Percentiles rank a stretch among this genome's conserved stretches.
Conservation (phyloP, 1,140 invertebrate genomes). For the Archegozetes longisetosus region DNA sequence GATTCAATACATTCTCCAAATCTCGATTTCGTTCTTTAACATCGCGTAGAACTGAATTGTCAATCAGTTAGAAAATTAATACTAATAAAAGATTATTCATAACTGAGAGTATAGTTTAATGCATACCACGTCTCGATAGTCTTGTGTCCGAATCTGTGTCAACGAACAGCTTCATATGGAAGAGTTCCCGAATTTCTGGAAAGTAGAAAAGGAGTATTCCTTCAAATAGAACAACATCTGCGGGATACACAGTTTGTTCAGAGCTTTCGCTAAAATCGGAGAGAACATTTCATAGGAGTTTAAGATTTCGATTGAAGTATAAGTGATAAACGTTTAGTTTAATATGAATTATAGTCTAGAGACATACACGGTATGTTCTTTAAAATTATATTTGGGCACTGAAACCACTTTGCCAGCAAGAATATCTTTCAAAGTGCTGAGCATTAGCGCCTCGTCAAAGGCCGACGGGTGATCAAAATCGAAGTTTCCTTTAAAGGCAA, state of each 20-base stretch:
- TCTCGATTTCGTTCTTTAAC: slow-evolving; percentile 84
- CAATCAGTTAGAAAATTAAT: slow-evolving; percentile 8
- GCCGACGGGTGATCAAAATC: slow-evolving; percentile 97
- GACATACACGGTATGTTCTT: slow-evolving; percentile 58
- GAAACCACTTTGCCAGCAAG: slow-evolving; percentile 63
- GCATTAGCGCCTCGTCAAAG: slow-evolving; percentile 69
- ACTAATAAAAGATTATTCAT: slow-evolving; percentile 1
- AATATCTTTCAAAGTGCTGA: slow-evolving; percentile 59
- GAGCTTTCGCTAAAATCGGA: slow-evolving; percentile 39
- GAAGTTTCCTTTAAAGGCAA: slow-evolving; percentile 76
- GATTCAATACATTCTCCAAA: slow-evolving; percentile 80
- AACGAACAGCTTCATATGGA: slow-evolving; percentile 98
- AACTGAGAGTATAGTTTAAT: background rate
- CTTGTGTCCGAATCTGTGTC: slow-evolving; percentile 96
- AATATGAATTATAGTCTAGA: slow-evolving; percentile 1
- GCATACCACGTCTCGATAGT: slow-evolving; percentile 71
- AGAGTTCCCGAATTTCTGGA: slow-evolving; percentile 77
- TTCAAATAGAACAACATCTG: slow-evolving; percentile 93
- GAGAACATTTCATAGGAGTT: no score
- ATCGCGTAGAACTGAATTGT: slow-evolving; percentile 83
- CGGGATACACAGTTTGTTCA: slow-evolving; percentile 70
- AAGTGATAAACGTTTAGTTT: no score
- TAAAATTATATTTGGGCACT: slow-evolving; percentile 80
- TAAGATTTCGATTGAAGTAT: no score
- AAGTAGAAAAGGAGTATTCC: slow-evolving; percentile 97